phyloP scores from a whole-genome alignment of 2,113 vertebrate species.

The Bothrops jararaca region DNA sequence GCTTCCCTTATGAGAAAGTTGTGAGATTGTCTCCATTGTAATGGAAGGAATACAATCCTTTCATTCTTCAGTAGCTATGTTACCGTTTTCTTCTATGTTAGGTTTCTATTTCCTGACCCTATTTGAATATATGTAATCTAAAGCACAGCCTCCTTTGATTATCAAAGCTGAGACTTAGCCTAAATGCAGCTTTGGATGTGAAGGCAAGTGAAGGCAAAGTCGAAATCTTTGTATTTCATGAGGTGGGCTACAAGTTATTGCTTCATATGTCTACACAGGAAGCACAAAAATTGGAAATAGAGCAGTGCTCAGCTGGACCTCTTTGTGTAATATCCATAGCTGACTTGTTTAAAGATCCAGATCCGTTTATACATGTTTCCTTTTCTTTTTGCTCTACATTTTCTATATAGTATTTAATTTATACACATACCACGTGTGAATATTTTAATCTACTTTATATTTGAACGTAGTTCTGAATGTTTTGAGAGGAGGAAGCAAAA shows the following conservation, averaged over 20 bases:
- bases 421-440: neutral
- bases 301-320: neutral
- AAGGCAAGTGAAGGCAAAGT: neutral
- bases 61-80: neutral
- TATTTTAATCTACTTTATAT: neutral
- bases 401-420: neutral
- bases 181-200: neutral
- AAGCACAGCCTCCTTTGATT: neutral
- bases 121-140: neutral
- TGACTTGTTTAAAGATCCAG: neutral
- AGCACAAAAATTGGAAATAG: neutral
- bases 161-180: neutral
- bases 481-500: conserved; percentile 48
- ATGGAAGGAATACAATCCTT: neutral
- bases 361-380: neutral
- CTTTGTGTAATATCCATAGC: neutral
- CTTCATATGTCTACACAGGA: neutral
- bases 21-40: neutral
- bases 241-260: neutral
- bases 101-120: neutral
- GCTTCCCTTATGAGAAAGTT: neutral
- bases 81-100: neutral
- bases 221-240: neutral
- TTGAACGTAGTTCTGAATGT: conserved; percentile 14
- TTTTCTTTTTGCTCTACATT: neutral